Base-by-base conservation (phyloP, 2,888 invertebrate species). In the Standfussiana lucernea region DNA sequence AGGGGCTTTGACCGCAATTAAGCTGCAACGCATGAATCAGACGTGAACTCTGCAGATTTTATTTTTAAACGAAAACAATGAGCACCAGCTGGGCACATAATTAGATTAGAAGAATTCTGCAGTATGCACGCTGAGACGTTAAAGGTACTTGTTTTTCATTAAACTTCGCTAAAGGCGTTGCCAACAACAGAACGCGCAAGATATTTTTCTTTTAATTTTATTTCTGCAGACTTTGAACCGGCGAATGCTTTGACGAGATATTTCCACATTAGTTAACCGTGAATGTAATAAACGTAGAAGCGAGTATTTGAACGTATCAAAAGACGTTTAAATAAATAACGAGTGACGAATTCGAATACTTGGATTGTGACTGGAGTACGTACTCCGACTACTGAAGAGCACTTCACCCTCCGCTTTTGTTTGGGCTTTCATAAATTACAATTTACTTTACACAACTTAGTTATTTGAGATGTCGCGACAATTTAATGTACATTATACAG, bases 51-150 rank as follows among this genome's bases (percentile, higher is more conserved):
- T 35, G 15, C 53, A 80, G 59, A 71, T 79, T 86, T 79, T 79
- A 75, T 84, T 75, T 79, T 72, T 83, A 88, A 88, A 89, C 84
- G 86, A 89, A 90, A 90, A 89, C 87, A 87, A 86, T 85, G 80
- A 80, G 85, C 81, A 78, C 86, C 91, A 90, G 89, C 91, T 92
- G 90, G 82, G 84, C 75, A 69, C 89, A 87, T 93, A 93, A 94
- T 94, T 92, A 92, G 89, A 93, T 94, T 92, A 93, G 89, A 90
- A 80, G 79, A 88, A 91, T 90, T 89, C 89, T 89, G 91, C 90
- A 87, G 88, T 89, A 89, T 92, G 91, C 91, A 89, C 87, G 79
- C 83, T 73, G 87, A 85, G 87, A 89, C 88, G 90, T 90, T 91
- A 91, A 91, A 91, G 88, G 90, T 90, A 89, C 90, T 84, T 83